Evolutionary conservation across 2,113 vertebrate genomes (phyloP).

Genomic region (Cyanoderma ruficeps): DNA sequence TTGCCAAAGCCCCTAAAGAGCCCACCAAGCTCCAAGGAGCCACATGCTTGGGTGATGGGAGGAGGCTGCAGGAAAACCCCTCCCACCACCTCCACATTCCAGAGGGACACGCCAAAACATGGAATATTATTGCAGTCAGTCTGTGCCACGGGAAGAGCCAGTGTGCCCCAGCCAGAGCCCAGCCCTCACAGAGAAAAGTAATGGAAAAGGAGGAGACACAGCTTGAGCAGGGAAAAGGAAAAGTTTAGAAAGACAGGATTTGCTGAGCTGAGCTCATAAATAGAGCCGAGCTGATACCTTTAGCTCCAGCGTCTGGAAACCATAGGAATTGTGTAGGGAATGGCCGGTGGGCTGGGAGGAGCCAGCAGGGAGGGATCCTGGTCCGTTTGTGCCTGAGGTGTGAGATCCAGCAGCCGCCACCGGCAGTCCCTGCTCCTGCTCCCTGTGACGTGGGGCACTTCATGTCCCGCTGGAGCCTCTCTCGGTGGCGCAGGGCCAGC

Average conservation of each 20-base stretch:
- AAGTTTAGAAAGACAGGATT: not conserved
- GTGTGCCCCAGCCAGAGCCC: not conserved
- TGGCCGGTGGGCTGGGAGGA: not conserved
- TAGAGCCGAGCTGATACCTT: not conserved
- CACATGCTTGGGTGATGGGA: fast-evolving
- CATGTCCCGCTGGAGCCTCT: not conserved
- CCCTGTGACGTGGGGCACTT: fast-evolving
- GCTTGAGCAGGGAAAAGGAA: not conserved
- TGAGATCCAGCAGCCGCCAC: not conserved
- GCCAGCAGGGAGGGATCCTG: not conserved
- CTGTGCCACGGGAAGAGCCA: fast-evolving
- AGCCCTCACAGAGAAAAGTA: not conserved
- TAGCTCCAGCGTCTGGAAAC: not conserved
- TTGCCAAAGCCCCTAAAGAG: not conserved
- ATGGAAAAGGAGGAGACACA: not conserved
- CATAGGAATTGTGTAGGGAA: not conserved
- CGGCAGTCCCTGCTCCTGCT: not conserved
- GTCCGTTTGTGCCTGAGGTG: not conserved
- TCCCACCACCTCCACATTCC: not conserved
- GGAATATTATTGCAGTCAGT: not conserved
- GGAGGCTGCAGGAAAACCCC: not conserved
- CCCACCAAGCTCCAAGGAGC: not conserved
- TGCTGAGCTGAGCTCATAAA: not conserved
- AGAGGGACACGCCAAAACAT: not conserved
- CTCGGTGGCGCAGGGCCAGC: not conserved